Evolutionary conservation across 1,140 invertebrate genomes (phyloP).

Genomic region (Cataglyphis hispanica): DNA sequence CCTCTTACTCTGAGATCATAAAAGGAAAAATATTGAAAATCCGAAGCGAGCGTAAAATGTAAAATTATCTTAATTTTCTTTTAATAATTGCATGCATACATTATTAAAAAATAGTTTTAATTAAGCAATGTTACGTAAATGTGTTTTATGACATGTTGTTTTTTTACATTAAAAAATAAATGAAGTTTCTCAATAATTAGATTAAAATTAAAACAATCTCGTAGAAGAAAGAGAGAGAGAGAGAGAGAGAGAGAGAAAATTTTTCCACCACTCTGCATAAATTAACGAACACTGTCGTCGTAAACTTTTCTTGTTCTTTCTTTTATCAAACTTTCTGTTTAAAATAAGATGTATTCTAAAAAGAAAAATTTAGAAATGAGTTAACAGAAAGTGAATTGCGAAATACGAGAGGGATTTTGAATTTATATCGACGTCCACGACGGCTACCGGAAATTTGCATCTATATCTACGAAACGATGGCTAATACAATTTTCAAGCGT

Average conservation of each 20-base stretch:
- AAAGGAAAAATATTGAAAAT: not conserved
- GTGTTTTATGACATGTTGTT: not conserved
- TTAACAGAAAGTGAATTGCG: not conserved
- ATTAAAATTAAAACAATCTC: not conserved
- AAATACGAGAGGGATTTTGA: slow-evolving; percentile 14
- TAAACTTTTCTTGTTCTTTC: not conserved
- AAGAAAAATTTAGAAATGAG: not conserved
- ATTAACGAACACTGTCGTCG: not conserved
- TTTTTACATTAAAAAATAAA: no score
- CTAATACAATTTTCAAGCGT: not conserved
- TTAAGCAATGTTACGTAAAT: no score
- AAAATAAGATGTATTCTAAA: not conserved
- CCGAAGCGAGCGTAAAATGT: not conserved
- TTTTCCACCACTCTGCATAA: not conserved
- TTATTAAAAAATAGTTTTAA: no score
- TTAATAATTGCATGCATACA: no score
- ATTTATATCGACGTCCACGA: not conserved
- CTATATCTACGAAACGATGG: not conserved
- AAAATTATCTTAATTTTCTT: no score
- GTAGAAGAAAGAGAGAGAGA: no score
- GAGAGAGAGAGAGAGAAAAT: no score
- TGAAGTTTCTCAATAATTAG: not conserved
- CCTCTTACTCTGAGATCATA: not conserved
- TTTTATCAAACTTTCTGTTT: slow-evolving; percentile 1
- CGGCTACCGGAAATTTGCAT: not conserved